Evolutionary conservation across 2,113 vertebrate genomes (phyloP).

Genomic region (Ardeotis arabs): DNA sequence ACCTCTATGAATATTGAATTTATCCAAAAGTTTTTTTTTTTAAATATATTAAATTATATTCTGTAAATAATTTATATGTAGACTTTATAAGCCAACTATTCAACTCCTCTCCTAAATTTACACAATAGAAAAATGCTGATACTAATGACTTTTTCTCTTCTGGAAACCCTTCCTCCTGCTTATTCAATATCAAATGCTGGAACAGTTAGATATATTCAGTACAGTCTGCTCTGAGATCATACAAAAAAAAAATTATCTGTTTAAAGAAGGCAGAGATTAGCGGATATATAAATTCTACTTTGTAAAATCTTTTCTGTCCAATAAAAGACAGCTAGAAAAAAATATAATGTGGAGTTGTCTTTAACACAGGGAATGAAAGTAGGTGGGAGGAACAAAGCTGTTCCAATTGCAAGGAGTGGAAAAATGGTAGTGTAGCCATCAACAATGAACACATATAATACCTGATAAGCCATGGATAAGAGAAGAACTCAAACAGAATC

Average conservation of each 20-base stretch:
- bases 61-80: neutral
- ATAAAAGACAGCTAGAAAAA: neutral
- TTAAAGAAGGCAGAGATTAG: neutral
- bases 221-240: neutral
- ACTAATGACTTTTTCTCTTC: neutral
- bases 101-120: constrained; percentile 14
- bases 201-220: neutral
- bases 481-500: neutral
- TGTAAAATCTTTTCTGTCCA: neutral
- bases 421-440: neutral
- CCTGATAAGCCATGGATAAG: neutral
- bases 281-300: neutral
- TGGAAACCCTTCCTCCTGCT: neutral
- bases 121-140: constrained; percentile 8
- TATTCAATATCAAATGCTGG: neutral
- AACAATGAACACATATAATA: neutral
- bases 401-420: neutral
- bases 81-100: neutral
- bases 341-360: neutral
- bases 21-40: neutral
- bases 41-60: neutral
- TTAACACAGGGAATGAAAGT: neutral
- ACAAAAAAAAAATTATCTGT: neutral
- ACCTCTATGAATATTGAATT: neutral
- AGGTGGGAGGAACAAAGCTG: neutral